Percentiles rank a stretch among this genome's conserved stretches.
phyloP scores from a whole-genome alignment of 2,797 vertebrate species.

The Parambassis ranga region DNA sequence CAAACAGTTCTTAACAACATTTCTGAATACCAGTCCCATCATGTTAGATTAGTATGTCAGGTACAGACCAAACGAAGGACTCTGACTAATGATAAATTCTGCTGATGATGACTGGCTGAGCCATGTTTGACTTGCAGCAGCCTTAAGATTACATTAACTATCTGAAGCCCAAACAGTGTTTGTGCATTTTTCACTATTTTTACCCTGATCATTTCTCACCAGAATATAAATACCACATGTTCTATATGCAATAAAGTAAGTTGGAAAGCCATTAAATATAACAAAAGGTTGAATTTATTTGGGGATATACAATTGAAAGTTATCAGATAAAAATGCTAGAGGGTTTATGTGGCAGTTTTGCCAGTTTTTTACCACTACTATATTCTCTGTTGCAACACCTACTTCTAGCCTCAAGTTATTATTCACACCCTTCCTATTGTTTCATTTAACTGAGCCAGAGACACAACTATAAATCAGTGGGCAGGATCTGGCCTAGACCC shows the following conservation, averaged over 20 bases:
- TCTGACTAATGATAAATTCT: not conserved
- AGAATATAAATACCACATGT: no score
- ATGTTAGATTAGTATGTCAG: not conserved
- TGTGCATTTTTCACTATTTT: no score
- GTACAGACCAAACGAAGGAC: not conserved
- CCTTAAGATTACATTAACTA: not conserved
- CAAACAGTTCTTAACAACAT: constrained; percentile 10
- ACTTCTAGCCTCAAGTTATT: not conserved
- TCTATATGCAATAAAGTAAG: no score
- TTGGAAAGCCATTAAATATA: no score
- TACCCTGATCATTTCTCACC: no score
- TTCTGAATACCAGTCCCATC: constrained; percentile 5
- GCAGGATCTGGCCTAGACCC: constrained; percentile 25
- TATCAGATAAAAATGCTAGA: not conserved
- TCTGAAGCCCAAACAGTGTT: no score
- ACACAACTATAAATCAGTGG: constrained; percentile 36
- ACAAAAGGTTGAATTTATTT: no score
- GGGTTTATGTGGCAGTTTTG: not conserved
- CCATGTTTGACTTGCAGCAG: not conserved
- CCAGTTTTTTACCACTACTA: not conserved
- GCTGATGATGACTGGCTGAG: not conserved
- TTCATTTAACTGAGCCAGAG: constrained; percentile 24
- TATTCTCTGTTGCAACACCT: not conserved
- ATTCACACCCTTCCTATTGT: constrained; percentile 26
- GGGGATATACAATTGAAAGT: no score